Evolutionary conservation across 2,888 invertebrate genomes (phyloP), one percentile per base, ranked within the genome.

Genomic region (Catocala sponsa): DNA sequence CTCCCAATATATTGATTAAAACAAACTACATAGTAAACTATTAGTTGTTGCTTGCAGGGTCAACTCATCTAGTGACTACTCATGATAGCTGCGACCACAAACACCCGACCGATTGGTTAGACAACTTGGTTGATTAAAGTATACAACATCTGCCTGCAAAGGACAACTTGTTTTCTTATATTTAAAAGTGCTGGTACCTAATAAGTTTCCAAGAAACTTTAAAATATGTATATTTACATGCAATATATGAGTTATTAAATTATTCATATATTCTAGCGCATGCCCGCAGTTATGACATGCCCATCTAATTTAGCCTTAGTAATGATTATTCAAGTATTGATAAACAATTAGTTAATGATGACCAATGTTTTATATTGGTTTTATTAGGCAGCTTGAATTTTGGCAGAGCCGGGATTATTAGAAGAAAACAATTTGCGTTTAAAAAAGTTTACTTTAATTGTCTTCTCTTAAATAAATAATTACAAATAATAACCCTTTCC

Each of bases 121-220:
- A 7, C 51, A 57, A 57, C 13, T 43, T 46, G 46, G 13, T 52
- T 42, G 33, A 13, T 61, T 46, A 68, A 53, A 58, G n/a, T 42
- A 66, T 59, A 32, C 48, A 25, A 63, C 63, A 73, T 9, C 46
- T 62, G 9, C 65, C 63, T 76, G 70, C 54, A 66, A 70, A 68
- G 53, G 47, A 67, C 48, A 67, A 47, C 43, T 55, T 49, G 25
- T 44, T 46, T 59, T 51, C 48, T 48, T 55, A 35, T 53, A 38
- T 4, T 10, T 9, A 50, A 35, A 12, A 38, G 6, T 6, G 42
- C 9, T 10, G 43, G n/a, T 15, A 41, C 32, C 12, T 47, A 47
- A 25, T 33, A 5, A 33, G 32, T 48, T 48, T 48, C 48, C 33
- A n/a, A n/a, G 48, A 33, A n/a, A 48, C 33, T 10, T 9, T 13